Conservation (phyloP, 2,113 vertebrate genomes). For the Thinocorus orbignyianus region DNA sequence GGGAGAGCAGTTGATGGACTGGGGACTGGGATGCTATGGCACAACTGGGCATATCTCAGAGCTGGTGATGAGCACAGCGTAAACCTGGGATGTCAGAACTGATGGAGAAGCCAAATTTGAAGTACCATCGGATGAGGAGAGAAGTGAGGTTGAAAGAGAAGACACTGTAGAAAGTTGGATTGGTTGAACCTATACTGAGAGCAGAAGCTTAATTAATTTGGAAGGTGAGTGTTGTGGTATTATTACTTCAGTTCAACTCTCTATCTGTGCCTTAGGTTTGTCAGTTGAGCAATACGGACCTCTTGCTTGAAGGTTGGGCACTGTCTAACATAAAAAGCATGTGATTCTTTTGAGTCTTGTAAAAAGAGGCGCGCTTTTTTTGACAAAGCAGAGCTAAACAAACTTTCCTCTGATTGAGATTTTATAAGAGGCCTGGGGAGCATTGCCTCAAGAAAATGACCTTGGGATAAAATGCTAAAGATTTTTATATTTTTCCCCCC, state of each 20-base stretch:
- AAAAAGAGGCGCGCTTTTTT: background rate
- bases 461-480: background rate
- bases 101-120: background rate
- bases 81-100: background rate
- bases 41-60: background rate
- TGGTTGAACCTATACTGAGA: background rate
- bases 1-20: background rate
- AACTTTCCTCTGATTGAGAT: background rate
- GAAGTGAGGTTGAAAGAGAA: background rate
- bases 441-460: background rate
- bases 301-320: background rate
- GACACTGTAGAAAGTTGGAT: background rate
- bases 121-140: background rate
- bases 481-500: fast-evolving
- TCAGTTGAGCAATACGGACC: background rate
- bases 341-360: background rate
- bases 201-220: background rate
- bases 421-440: background rate
- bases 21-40: too few species aligned
- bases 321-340: background rate
- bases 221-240: background rate
- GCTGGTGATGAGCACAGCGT: background rate
- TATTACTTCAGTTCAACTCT: background rate
- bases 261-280: background rate
- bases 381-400: background rate